phyloP scores from a whole-genome alignment of 2,797 vertebrate species.

The Manis javanica region DNA sequence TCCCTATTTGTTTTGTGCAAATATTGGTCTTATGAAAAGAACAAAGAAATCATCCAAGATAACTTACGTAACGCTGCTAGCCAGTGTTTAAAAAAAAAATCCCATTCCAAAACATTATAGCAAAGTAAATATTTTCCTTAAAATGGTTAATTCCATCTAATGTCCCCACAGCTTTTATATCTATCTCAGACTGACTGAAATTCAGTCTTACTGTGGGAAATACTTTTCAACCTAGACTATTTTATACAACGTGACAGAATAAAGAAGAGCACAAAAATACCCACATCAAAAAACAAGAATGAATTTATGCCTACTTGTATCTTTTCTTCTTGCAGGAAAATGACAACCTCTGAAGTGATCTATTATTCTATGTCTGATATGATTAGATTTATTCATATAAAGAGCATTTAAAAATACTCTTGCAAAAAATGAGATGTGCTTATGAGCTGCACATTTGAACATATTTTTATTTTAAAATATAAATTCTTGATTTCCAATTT shows the following conservation, averaged over 20 bases:
- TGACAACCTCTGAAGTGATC: neutral
- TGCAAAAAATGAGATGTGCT: slow-evolving; percentile 28
- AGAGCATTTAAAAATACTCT: slow-evolving; percentile 50
- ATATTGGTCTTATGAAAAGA: neutral
- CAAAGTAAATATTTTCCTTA: slow-evolving; percentile 34
- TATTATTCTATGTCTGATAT: neutral
- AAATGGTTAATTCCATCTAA: neutral
- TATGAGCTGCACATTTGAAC: slow-evolving; percentile 45
- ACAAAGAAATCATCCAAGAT: neutral
- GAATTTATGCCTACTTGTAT: neutral
- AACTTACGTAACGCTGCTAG: neutral
- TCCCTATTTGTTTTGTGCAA: neutral
- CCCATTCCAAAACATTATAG: neutral
- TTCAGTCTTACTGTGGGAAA: slow-evolving; percentile 28
- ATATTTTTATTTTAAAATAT: slow-evolving; percentile 53
- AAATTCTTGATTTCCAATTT: slow-evolving; percentile 49
- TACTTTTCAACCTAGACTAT: slow-evolving; percentile 11
- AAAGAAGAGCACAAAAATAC: slow-evolving; percentile 52
- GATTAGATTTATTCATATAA: slow-evolving; percentile 43
- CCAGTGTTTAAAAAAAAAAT: neutral
- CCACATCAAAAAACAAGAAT: slow-evolving; percentile 12
- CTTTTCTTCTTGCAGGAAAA: slow-evolving; percentile 23
- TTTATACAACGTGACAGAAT: slow-evolving; percentile 53
- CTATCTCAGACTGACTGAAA: neutral
- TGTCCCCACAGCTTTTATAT: neutral